Evolutionary conservation across 1,140 invertebrate species (phyloP), one percentile per base, ranked within the genome.

Genomic region (Leucophenga varia): DNA sequence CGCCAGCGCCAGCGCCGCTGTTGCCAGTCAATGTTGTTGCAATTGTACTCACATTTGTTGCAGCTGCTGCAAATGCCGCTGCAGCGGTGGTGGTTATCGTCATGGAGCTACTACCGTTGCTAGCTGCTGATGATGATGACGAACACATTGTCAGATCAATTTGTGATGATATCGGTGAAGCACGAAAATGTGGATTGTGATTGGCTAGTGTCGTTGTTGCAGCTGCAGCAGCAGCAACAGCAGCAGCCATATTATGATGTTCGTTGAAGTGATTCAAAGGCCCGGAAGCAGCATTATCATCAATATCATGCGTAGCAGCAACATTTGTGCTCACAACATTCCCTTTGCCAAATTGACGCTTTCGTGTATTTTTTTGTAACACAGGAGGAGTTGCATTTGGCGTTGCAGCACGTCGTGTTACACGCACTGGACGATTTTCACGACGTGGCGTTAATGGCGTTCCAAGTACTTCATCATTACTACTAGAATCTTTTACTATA

Each of bases 121-220:
- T 70, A 38, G 57, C 61, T n/a, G 32, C 12, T 7, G 64, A 71
- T 2, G 67, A 70, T 16, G 69, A 69, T 30, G 69, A 72, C 16
- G 69, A 72, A 43, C 65, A 72, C 55, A 65, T 72, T 21, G 69
- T 72, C 28, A 72, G 30, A 43, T 72, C 69, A 16, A 72, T 72
- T 53, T 71, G 68, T 10, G 58, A 52, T 13, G 59, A 43, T 41
- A 72, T 25, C 3, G 64, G 59, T 36, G 54, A 61, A 18, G 51
- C 49, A 55, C 40, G 47, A 20, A 52, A 31, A 18, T n/a, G 13
- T 25, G 12, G 13, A 31, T 43, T 49, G 48, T 45, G 34, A 16
- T 49, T 44, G 35, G n/a, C 38, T 51, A 30, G 36, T 51, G 35
- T 34, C 45, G 22, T 39, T 46, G 7, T 39, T 45, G 45, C 10